These are phyloP conservation scores for Manis pentadactyla DNA, from an alignment of 2,797 vertebrate genomes.

Conservation along the genomic window DNA sequence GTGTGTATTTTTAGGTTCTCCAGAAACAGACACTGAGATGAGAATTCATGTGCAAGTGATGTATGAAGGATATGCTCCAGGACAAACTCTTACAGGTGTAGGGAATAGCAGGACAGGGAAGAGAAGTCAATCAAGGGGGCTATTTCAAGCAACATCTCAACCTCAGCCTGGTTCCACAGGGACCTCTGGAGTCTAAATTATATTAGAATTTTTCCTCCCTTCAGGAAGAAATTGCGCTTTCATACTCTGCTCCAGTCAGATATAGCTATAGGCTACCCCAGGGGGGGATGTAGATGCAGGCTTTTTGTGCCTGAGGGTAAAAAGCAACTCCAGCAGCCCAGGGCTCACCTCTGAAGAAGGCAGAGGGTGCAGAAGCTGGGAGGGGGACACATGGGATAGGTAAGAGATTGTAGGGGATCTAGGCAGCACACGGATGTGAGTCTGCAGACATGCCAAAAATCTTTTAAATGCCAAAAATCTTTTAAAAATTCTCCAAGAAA, in stretches of 20 bases:
- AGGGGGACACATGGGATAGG: not conserved
- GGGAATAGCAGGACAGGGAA: not conserved
- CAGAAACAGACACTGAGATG: not conserved
- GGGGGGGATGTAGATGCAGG: not conserved
- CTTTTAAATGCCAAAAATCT: not conserved
- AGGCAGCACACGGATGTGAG: not conserved
- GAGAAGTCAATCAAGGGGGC: not conserved
- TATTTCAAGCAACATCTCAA: constrained; percentile 6
- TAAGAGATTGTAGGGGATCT: not conserved
- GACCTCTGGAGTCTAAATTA: not conserved
- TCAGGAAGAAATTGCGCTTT: not conserved
- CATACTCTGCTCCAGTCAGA: not conserved
- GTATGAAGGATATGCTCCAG: not conserved
- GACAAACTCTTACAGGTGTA: not conserved
- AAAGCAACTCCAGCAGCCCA: not conserved
- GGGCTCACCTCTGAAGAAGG: not conserved
- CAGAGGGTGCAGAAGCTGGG: not conserved
- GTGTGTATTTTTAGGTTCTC: not conserved
- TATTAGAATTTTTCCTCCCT: not conserved
- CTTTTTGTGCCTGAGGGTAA: not conserved
- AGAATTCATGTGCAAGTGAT: not conserved
- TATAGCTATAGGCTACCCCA: not conserved
- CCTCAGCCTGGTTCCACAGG: not conserved
- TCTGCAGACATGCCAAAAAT: not conserved
- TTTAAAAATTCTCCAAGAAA: not conserved